phyloP scores from a whole-genome alignment of 2,113 vertebrate genomes.

The Ammodytes marinus region DNA sequence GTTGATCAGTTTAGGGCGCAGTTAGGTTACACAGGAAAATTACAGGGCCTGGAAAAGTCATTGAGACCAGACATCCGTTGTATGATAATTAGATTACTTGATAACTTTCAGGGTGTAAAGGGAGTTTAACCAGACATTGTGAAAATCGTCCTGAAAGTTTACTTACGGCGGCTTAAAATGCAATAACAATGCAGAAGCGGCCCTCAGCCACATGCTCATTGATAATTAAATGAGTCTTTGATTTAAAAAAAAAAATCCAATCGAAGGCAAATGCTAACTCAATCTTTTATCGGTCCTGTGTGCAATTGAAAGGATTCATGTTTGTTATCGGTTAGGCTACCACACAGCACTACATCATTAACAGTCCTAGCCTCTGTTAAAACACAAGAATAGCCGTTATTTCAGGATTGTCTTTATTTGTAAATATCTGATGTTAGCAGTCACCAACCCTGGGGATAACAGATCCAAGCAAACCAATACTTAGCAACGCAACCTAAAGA shows the following conservation, averaged over 20 bases:
- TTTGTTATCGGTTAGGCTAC: not conserved
- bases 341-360: not conserved
- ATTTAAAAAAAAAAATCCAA: not conserved
- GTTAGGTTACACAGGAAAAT: slow-evolving; percentile 7
- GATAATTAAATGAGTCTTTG: not conserved
- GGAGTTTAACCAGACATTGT: not conserved
- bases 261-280: not conserved
- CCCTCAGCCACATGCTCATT: not conserved
- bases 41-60: not conserved
- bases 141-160: not conserved
- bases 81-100: not conserved
- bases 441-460: slow-evolving; percentile 15
- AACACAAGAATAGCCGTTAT: not conserved
- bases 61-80: not conserved
- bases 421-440: not conserved
- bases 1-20: slow-evolving; percentile 18
- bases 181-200: not conserved
- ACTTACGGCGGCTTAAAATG: not conserved
- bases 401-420: not conserved
- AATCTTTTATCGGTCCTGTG: not conserved
- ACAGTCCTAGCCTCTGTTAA: not conserved
- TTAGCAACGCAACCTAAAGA: slow-evolving; percentile 26
- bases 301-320: not conserved
- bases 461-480: slow-evolving; percentile 39
- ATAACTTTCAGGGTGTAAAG: not conserved